Evolutionary conservation across 2,113 vertebrate genomes (phyloP).

Genomic region (western clawed frog (Xenopus tropicalis)): UCB_Xtro_10.0 CM004444.2:128014001-128014500

Average conservation of each 20-base stretch:
- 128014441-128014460: too few relatives aligned
- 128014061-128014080: constrained; percentile 26
- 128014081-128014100: constrained; percentile 20
- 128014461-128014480: too few relatives aligned
- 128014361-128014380: constrained; percentile 10
- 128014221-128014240: constrained; percentile 5
- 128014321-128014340: constrained; percentile 22
- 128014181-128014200: constrained; percentile 21
- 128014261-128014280: constrained; percentile 23
- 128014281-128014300: constrained; percentile 8
- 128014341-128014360: not conserved
- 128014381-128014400: too few relatives aligned
- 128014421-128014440: too few relatives aligned
- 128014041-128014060: constrained; percentile 33
- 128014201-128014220: constrained; percentile 16
- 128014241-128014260: constrained; percentile 41
- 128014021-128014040: constrained; percentile 31
- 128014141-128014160: constrained; percentile 5
- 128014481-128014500: too few relatives aligned
- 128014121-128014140: constrained; percentile 1
- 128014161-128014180: constrained; percentile 21
- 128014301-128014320: constrained; percentile 1
- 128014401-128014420: too few relatives aligned
- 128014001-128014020: constrained; percentile 41
- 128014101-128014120: constrained; percentile 6